Percentiles rank a stretch among this genome's conserved stretches.
phyloP scores from a whole-genome alignment of 2,113 vertebrate genomes.

The Heterotis niloticus region DNA sequence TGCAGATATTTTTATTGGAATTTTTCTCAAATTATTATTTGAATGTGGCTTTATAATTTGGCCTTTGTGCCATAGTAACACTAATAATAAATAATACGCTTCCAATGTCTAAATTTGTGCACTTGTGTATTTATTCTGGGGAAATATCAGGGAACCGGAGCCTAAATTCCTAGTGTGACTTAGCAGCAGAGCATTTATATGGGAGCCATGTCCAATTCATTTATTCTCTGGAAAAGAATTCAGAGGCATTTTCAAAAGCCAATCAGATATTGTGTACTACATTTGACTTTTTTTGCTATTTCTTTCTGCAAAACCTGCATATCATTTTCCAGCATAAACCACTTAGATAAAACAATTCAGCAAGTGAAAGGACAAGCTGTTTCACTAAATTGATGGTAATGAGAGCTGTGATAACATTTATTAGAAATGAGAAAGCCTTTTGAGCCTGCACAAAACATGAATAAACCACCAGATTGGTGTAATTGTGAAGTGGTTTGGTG shows the following conservation, averaged over 20 bases:
- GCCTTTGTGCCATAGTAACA: too few relatives aligned
- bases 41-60: too few relatives aligned
- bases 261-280: constrained; percentile 17
- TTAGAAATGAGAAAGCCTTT: constrained; percentile 25
- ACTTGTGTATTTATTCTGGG: too few relatives aligned
- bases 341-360: constrained; percentile 34
- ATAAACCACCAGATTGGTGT: constrained; percentile 30
- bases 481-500: constrained; percentile 10
- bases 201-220: constrained; percentile 2
- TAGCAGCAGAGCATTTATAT: neutral
- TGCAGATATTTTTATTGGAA: too few relatives aligned
- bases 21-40: too few relatives aligned
- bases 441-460: constrained; percentile 28
- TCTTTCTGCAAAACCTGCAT: constrained; percentile 12
- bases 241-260: constrained; percentile 16
- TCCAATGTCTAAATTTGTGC: too few relatives aligned
- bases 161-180: neutral
- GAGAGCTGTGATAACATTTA: constrained; percentile 29
- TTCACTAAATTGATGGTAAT: constrained; percentile 30
- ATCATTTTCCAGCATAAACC: constrained; percentile 28
- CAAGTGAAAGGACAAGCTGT: constrained; percentile 28
- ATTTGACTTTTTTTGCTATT: constrained; percentile 27
- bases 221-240: constrained; percentile 8
- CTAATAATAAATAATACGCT: too few relatives aligned
- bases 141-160: neutral